Percentiles rank a stretch among this genome's conserved stretches.
These are phyloP conservation scores for Thinocorus orbignyianus DNA, from an alignment of 2,113 vertebrate species.

Conservation along the genomic window DNA sequence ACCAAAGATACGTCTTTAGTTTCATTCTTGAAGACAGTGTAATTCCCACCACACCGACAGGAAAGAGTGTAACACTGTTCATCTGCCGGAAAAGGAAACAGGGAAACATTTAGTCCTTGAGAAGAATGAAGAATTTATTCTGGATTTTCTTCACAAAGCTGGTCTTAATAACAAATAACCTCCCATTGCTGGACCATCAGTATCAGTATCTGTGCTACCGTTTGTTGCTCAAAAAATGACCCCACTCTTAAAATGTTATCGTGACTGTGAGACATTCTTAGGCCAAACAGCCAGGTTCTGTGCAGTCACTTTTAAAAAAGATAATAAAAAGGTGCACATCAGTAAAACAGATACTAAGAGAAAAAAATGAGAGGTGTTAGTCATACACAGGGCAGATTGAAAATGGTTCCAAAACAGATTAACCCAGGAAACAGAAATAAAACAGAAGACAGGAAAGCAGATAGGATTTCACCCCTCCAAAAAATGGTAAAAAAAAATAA, in stretches of 20 bases:
- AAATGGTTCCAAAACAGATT: not conserved
- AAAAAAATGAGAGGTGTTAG: not conserved
- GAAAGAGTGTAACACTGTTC: slow-evolving; percentile 67
- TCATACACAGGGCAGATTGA: not conserved
- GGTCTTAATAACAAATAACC: not conserved
- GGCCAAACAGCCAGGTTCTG: not conserved
- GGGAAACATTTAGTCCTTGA: not conserved
- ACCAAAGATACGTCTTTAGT: slow-evolving; percentile 67
- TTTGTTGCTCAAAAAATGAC: not conserved
- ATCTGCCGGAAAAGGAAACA: slow-evolving; percentile 59
- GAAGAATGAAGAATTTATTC: not conserved
- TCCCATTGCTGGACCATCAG: not conserved
- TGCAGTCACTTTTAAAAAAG: not conserved
- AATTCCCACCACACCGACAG: slow-evolving; percentile 82
- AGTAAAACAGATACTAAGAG: not conserved
- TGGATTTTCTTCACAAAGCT: not conserved
- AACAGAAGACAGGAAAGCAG: not conserved
- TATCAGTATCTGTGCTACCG: not conserved
- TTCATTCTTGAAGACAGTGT: slow-evolving; percentile 71
- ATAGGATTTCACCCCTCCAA: not conserved
- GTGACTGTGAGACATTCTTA: not conserved
- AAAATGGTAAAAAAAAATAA: not conserved
- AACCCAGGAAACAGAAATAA: not conserved
- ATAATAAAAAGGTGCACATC: not conserved
- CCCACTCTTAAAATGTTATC: not conserved